A percentile compares a stretch with the other conserved stretches of the same genome.
Conservation (phyloP, 2,888 invertebrate species). For the Mythimna lalbum region DNA sequence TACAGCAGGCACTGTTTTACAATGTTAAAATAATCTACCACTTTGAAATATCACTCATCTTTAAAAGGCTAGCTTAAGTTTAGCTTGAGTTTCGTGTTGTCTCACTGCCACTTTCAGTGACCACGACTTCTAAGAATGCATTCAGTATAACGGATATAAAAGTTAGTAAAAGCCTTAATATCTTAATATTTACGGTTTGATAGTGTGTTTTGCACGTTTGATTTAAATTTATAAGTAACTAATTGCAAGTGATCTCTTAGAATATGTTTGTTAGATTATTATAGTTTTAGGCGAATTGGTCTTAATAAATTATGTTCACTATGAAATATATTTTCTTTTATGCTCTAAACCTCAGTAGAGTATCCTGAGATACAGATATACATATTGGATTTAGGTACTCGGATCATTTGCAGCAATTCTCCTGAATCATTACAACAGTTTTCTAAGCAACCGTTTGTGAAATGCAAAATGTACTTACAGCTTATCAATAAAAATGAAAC, state of each 20-base stretch:
- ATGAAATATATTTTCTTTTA: neutral
- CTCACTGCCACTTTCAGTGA: neutral
- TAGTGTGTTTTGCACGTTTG: constrained; percentile 10
- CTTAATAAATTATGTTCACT: constrained; percentile 31
- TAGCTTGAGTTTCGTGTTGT: neutral
- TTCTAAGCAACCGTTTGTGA: too few relatives aligned
- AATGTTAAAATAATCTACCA: too few relatives aligned
- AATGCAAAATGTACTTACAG: neutral
- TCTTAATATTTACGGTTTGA: neutral
- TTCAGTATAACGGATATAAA: neutral
- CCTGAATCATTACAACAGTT: too few relatives aligned
- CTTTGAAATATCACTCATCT: too few relatives aligned
- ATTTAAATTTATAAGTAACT: constrained; percentile 1
- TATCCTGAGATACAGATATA: neutral
- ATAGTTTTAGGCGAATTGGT: neutral
- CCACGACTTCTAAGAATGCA: neutral
- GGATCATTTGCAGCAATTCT: neutral
- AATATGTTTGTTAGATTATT: neutral
- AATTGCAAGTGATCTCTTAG: neutral
- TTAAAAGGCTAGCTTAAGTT: neutral
- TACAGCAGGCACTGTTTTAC: too few relatives aligned
- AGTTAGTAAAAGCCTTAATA: neutral
- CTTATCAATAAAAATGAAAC: neutral
- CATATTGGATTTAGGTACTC: neutral
- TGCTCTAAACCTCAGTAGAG: neutral